These are phyloP conservation scores for Numenius arquata DNA, from an alignment of 2,113 vertebrate species.

Conservation along the genomic window DNA sequence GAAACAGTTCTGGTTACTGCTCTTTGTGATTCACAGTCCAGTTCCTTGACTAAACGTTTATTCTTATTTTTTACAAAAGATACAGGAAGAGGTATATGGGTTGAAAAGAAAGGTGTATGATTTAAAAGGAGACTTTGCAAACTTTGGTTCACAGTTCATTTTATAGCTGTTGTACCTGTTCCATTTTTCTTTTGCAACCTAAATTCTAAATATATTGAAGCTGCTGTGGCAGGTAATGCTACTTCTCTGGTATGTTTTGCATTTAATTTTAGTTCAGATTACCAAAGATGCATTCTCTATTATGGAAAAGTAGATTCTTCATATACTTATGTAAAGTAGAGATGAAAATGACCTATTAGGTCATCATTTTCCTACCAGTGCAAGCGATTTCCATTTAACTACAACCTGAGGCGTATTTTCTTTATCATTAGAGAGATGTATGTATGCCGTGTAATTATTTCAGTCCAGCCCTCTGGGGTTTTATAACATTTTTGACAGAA, in stretches of 20 bases:
- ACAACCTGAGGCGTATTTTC: not conserved
- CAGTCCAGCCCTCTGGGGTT: not conserved
- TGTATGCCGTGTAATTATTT: not conserved
- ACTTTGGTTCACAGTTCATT: not conserved
- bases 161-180: not conserved
- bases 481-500: not conserved
- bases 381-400: not conserved
- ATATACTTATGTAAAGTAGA: not conserved
- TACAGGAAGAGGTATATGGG: not conserved
- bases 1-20: not conserved
- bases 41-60: not conserved
- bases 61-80: not conserved
- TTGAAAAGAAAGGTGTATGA: not conserved
- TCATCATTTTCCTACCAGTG: not conserved
- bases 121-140: not conserved
- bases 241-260: not conserved
- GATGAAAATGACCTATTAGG: not conserved
- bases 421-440: not conserved
- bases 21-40: not conserved
- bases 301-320: not conserved
- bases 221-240: not conserved
- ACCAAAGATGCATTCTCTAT: not conserved
- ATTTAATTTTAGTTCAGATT: not conserved
- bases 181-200: not conserved
- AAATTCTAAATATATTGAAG: not conserved